Percentiles rank a stretch among this genome's conserved stretches.
Conservation (phyloP, 2,113 vertebrate genomes). For the Okapia johnstoni region DNA sequence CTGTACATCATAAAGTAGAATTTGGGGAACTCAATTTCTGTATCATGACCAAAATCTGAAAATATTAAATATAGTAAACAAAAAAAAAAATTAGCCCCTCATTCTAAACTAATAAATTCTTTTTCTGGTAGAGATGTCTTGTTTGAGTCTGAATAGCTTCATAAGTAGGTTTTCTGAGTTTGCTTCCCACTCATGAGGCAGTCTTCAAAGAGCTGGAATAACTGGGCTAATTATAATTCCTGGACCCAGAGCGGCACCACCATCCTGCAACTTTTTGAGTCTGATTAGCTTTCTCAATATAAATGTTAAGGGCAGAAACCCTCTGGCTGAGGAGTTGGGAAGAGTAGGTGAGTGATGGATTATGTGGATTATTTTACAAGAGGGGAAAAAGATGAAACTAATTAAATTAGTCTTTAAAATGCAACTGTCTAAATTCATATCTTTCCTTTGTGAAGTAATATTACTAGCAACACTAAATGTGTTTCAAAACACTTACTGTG, state of each 20-base stretch:
- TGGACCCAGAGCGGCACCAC: neutral
- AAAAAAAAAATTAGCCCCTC: neutral
- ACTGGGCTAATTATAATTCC: neutral
- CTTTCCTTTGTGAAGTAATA: neutral
- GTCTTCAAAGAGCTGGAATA: neutral
- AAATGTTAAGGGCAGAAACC: neutral
- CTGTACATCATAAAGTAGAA: neutral
- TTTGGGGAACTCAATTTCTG: neutral
- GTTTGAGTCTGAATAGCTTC: neutral
- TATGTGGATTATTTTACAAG: neutral
- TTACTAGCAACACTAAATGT: neutral
- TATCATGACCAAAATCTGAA: neutral
- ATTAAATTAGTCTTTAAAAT: neutral
- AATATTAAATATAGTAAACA: neutral
- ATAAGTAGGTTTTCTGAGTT: neutral
- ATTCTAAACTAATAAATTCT: neutral
- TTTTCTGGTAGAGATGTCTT: neutral
- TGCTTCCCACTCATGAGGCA: neutral
- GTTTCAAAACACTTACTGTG: neutral
- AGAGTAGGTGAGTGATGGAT: neutral
- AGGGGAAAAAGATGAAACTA: neutral
- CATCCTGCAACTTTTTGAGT: neutral
- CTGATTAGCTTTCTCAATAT: neutral
- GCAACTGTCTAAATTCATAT: neutral
- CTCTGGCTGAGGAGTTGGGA: neutral